phyloP scores from a whole-genome alignment of 1,140 invertebrate species.

The Tigriopus japonicus region DNA sequence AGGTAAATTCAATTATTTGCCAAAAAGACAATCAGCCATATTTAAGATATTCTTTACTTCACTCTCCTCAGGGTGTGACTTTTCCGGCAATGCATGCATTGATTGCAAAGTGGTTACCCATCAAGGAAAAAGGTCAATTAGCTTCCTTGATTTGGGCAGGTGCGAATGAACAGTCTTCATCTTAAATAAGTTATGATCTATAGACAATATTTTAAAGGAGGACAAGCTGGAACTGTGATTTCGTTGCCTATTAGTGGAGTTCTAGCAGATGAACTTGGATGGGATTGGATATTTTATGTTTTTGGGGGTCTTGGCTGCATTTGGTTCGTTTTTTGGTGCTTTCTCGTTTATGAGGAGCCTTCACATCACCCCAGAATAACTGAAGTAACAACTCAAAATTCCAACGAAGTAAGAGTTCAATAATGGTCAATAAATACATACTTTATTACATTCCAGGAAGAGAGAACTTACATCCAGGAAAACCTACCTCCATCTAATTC shows the following conservation, averaged over 20 bases:
- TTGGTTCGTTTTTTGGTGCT: constrained; percentile 31
- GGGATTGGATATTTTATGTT: constrained; percentile 54
- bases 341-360: constrained; percentile 30
- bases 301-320: constrained; percentile 27
- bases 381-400: too few species aligned
- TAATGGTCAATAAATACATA: too few species aligned
- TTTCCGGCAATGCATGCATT: constrained; percentile 9
- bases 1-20: background rate
- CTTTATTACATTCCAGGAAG: too few species aligned
- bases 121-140: constrained; percentile 51
- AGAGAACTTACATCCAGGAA: background rate
- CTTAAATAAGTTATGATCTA: too few species aligned
- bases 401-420: too few species aligned
- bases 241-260: constrained; percentile 51
- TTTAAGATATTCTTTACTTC: too few species aligned
- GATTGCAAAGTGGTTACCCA: constrained; percentile 52
- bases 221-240: constrained; percentile 52
- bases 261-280: constrained; percentile 37
- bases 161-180: background rate
- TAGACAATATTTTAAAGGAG: constrained; percentile 28
- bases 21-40: too few species aligned
- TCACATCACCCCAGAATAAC: background rate
- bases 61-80: constrained; percentile 9
- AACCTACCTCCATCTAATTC: background rate
- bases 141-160: constrained; percentile 23